A percentile compares a stretch with the other conserved stretches of the same genome.
These are phyloP conservation scores for Mya arenaria DNA, from an alignment of 1,140 invertebrate species.

Conservation along the genomic window DNA sequence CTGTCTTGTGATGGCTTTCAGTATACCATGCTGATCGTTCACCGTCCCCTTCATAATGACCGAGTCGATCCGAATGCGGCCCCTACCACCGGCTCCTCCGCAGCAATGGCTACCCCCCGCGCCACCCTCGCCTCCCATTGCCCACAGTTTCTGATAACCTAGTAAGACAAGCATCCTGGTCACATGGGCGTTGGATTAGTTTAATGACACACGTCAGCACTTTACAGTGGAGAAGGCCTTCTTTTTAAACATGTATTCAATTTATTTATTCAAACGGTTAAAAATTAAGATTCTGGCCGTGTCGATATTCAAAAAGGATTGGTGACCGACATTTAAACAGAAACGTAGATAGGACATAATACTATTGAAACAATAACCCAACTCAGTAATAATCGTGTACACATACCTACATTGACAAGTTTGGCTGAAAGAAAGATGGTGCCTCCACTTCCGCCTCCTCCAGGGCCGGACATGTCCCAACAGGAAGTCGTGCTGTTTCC, in stretches of 20 bases:
- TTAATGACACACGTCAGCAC: too few relatives aligned
- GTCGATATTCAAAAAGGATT: too few relatives aligned
- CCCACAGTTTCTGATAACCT: slow-evolving; percentile 56
- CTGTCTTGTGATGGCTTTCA: slow-evolving; percentile 8
- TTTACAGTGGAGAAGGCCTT: too few relatives aligned
- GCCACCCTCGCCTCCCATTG: slow-evolving; percentile 65
- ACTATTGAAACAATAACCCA: too few relatives aligned
- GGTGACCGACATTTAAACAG: too few relatives aligned
- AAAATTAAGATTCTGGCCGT: too few relatives aligned
- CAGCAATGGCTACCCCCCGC: slow-evolving; percentile 53
- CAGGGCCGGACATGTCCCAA: slow-evolving; percentile 72
- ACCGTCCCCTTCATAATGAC: slow-evolving; percentile 62
- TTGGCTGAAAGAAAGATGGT: slow-evolving; percentile 67
- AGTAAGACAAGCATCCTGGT: neutral
- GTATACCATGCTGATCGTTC: neutral
- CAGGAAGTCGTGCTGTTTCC: slow-evolving; percentile 63
- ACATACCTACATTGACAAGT: slow-evolving; percentile 68
- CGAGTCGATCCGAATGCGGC: slow-evolving; percentile 67
- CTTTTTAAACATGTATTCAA: too few relatives aligned
- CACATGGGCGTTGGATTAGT: neutral
- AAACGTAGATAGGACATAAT: too few relatives aligned
- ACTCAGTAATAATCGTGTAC: too few relatives aligned
- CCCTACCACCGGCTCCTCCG: slow-evolving; percentile 66
- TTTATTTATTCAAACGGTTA: too few relatives aligned
- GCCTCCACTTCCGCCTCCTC: slow-evolving; percentile 73